Evolutionary conservation across 2,888 invertebrate species (phyloP).

Genomic region (Metellina segmentata): DNA sequence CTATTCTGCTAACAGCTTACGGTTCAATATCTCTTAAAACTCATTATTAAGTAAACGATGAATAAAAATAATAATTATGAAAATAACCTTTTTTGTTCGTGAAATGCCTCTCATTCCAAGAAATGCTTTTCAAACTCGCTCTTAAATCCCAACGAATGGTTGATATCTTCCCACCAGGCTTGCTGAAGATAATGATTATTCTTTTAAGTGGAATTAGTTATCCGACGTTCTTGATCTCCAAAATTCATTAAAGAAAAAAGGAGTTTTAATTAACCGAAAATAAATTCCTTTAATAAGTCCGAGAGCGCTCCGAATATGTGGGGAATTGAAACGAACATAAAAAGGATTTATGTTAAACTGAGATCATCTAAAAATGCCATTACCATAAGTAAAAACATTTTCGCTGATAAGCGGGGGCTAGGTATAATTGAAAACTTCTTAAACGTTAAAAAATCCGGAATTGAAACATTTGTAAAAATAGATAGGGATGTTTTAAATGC

Average conservation of each 20-base stretch:
- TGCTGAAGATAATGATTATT: conserved; percentile 39
- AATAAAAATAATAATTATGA: conserved; percentile 46
- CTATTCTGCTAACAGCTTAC: neutral
- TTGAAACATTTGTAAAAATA: conserved; percentile 24
- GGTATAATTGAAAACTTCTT: conserved; percentile 10
- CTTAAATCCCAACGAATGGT: conserved; percentile 19
- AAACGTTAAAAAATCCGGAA: neutral
- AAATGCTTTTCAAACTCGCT: conserved; percentile 35
- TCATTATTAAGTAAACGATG: conserved; percentile 45
- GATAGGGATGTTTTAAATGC: neutral
- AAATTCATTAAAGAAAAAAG: conserved; percentile 46
- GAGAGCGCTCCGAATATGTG: neutral
- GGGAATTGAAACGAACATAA: conserved; percentile 12
- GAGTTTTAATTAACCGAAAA: conserved; percentile 44
- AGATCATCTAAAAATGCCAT: conserved; percentile 10
- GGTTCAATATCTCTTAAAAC: conserved; percentile 28
- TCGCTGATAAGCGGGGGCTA: conserved; percentile 4
- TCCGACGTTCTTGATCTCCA: conserved; percentile 9
- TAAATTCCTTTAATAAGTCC: conserved; percentile 49
- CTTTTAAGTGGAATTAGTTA: conserved; percentile 43
- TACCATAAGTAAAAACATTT: conserved; percentile 14
- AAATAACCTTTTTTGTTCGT: neutral
- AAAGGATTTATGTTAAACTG: conserved; percentile 24
- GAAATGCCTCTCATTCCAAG: conserved; percentile 27
- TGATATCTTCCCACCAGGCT: neutral